Evolutionary conservation across 1,140 invertebrate species (phyloP).

Genomic region (Steinernema khuongi): DNA sequence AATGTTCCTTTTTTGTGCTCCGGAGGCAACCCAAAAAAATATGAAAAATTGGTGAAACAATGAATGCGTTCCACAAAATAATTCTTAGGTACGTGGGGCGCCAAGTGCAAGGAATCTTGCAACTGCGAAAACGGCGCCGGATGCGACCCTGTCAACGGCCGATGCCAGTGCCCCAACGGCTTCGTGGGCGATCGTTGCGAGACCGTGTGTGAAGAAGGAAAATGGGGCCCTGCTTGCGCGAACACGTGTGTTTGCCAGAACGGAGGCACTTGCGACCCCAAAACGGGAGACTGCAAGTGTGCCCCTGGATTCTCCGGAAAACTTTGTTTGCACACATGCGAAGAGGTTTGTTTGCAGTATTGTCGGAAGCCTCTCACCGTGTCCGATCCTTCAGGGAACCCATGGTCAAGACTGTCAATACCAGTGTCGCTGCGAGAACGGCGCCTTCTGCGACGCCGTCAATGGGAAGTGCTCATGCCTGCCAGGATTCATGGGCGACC

Average conservation of each 20-base stretch:
- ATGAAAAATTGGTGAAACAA: constrained; percentile 3
- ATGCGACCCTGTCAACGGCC: constrained; percentile 75
- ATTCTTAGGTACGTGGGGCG: constrained; percentile 34
- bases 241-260: constrained; percentile 65
- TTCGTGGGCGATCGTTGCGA: constrained; percentile 72
- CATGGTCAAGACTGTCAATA: constrained; percentile 66
- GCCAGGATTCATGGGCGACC: constrained; percentile 75
- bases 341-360: constrained; percentile 60
- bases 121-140: constrained; percentile 37
- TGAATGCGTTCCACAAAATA: constrained; percentile 5
- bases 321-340: constrained; percentile 60
- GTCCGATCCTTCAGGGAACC: constrained; percentile 73
- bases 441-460: constrained; percentile 71
- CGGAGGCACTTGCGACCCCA: constrained; percentile 51
- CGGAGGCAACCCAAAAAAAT: too few species aligned
- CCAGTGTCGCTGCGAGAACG: constrained; percentile 61
- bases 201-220: constrained; percentile 70
- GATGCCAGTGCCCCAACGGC: constrained; percentile 72
- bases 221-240: constrained; percentile 72
- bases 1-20: too few species aligned
- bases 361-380: too few species aligned
- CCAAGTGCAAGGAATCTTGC: constrained; percentile 38
- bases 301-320: constrained; percentile 51
- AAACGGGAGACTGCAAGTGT: constrained; percentile 50
- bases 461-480: constrained; percentile 75